Evolutionary conservation across 2,797 vertebrate species (phyloP), one percentile per base, ranked within the genome.

Genomic region (Halcyon smyrnensis): DNA sequence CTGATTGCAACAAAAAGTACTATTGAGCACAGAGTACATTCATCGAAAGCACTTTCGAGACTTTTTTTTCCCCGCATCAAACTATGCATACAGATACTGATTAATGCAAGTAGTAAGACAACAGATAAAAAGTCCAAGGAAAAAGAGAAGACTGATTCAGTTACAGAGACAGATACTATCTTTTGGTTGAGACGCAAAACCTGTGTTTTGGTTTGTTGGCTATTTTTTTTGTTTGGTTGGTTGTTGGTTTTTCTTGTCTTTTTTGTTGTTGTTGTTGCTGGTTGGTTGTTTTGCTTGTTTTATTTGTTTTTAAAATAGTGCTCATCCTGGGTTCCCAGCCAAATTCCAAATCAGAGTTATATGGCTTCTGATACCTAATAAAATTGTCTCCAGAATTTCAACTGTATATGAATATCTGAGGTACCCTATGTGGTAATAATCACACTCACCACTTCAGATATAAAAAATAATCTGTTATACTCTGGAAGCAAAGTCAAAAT

Each of bases 31-130:
- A 53, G 6, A 73, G 27, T 21, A 54, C 12, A 37, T 59, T 59
- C 34, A 85, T 1, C 79, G 59, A 65, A 90, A 90, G 48, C 24
- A 80, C 13, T 17, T 64, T 30, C 4, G 17, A 67, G 30, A 32
- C 8, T 3, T 59, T 14, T 0, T 1, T 1, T 6, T 4, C 39
- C 39, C 39, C 8, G 15, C 16, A 56, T 56, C 15, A 19, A 41
- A 50, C 15, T 41, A 30, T 16, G 5, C 14, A 48, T 54, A 65
- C 34, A 48, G 19, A 20, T 54, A 84, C 5, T 53, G 41, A 51
- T 14, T 82, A 81, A 65, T 12, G 2, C 46, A 73, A 76, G 36
- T 30, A 65, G 6, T 17, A 27, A 48, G 56, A 36, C 16, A 54
- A 69, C 11, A 82, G n/a, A 67, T 12, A 73, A 78, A 53, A 53